A percentile compares a stretch with the other conserved stretches of the same genome.
phyloP scores from a whole-genome alignment of 2,797 vertebrate genomes.

The Trachops cirrhosus region DNA sequence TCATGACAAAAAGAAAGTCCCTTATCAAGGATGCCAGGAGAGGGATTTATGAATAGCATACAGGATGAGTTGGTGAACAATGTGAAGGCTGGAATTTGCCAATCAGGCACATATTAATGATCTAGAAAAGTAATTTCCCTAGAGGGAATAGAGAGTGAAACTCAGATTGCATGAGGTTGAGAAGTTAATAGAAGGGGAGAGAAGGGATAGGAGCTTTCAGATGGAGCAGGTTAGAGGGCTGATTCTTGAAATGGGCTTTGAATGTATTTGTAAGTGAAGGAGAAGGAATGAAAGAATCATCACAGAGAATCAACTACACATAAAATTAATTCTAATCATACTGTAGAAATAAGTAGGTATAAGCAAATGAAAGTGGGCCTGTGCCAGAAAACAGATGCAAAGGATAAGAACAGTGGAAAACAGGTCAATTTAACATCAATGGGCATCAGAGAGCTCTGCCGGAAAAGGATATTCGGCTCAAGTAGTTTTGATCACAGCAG shows the following conservation, averaged over 20 bases:
- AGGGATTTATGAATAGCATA: background rate
- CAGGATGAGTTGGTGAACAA: background rate
- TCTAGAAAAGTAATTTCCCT: background rate
- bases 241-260: background rate
- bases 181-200: background rate
- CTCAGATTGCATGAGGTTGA: background rate
- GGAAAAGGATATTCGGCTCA: constrained; percentile 10
- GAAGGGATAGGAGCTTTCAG: background rate
- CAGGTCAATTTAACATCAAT: constrained; percentile 10
- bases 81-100: background rate
- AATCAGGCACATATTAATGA: background rate
- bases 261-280: background rate
- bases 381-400: background rate
- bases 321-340: background rate
- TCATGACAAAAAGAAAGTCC: background rate
- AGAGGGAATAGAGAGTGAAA: background rate
- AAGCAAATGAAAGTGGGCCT: background rate
- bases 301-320: background rate
- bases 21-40: background rate
- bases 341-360: background rate
- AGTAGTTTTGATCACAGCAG: constrained; percentile 14
- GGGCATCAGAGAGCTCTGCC: background rate
- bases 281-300: background rate
- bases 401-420: background rate
- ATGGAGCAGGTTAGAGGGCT: background rate